phyloP scores from a whole-genome alignment of 2,113 vertebrate species.

The Sorex araneus region DNA sequence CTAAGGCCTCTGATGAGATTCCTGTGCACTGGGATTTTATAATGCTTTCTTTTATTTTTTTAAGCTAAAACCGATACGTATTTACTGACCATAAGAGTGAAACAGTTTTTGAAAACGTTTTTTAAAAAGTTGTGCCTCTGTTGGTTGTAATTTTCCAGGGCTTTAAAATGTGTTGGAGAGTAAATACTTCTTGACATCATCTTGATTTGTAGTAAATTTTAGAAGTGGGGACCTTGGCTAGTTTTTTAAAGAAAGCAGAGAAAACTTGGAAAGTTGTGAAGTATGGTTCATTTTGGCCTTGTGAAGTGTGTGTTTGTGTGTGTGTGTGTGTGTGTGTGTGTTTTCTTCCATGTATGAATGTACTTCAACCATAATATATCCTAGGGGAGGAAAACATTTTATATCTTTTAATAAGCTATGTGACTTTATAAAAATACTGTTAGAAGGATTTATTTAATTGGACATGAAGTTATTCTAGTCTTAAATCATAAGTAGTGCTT shows the following conservation, averaged over 20 bases:
- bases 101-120: neutral
- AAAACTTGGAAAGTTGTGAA: constrained; percentile 34
- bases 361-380: constrained; percentile 71
- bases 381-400: constrained; percentile 82
- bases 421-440: constrained; percentile 84
- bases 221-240: constrained; percentile 51
- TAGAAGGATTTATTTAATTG: constrained; percentile 85
- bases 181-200: constrained; percentile 56
- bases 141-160: constrained; percentile 58
- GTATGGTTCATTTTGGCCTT: constrained; percentile 72
- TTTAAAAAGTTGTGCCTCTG: neutral
- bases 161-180: constrained; percentile 39
- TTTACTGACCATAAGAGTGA: constrained; percentile 3
- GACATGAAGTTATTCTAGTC: constrained; percentile 75
- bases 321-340: constrained; percentile 73
- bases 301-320: constrained; percentile 60
- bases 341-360: constrained; percentile 78
- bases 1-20: neutral
- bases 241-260: constrained; percentile 60
- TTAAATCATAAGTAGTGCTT: constrained; percentile 78
- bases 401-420: constrained; percentile 87
- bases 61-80: neutral
- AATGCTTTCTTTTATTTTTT: neutral
- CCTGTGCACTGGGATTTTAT: neutral
- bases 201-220: constrained; percentile 66